phyloP scores from a whole-genome alignment of 2,888 invertebrate genomes.

The Lacanobia wlatinum region DNA sequence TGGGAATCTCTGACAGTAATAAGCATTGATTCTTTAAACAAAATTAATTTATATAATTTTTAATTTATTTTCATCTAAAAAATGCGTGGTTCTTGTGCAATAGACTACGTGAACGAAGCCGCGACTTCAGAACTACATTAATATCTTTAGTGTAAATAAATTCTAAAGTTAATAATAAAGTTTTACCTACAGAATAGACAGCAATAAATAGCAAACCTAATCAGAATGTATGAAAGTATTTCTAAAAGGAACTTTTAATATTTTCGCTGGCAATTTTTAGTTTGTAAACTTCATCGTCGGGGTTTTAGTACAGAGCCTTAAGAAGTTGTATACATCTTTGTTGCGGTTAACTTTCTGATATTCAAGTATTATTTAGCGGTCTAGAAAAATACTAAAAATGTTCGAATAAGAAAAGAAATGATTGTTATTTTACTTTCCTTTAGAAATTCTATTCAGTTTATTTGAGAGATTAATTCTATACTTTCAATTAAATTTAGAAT shows the following conservation, averaged over 20 bases:
- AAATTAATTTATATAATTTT: too few relatives aligned
- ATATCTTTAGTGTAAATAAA: neutral
- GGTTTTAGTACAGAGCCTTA: neutral
- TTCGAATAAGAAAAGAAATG: neutral
- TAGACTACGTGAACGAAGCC: too few relatives aligned
- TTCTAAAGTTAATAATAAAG: neutral
- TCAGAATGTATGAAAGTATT: constrained; percentile 33
- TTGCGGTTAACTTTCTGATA: constrained; percentile 12
- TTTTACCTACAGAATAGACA: neutral
- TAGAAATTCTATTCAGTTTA: too few relatives aligned
- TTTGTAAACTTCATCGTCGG: constrained; percentile 35
- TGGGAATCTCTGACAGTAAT: too few relatives aligned
- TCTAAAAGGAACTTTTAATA: constrained; percentile 43
- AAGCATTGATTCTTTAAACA: too few relatives aligned
- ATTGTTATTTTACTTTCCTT: too few relatives aligned
- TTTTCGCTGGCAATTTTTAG: constrained; percentile 33
- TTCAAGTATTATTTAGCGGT: neutral
- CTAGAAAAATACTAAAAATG: neutral
- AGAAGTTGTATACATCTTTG: constrained; percentile 28
- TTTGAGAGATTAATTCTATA: too few relatives aligned
- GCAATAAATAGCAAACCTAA: constrained; percentile 23
- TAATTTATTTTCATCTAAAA: too few relatives aligned
- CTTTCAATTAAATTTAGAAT: too few relatives aligned
- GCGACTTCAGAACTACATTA: too few relatives aligned
- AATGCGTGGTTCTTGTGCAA: too few relatives aligned